Percentiles rank a stretch among this genome's conserved stretches.
These are phyloP conservation scores for Cinclus mexicanus DNA, from an alignment of 2,113 vertebrate genomes.

Conservation along the genomic window DNA sequence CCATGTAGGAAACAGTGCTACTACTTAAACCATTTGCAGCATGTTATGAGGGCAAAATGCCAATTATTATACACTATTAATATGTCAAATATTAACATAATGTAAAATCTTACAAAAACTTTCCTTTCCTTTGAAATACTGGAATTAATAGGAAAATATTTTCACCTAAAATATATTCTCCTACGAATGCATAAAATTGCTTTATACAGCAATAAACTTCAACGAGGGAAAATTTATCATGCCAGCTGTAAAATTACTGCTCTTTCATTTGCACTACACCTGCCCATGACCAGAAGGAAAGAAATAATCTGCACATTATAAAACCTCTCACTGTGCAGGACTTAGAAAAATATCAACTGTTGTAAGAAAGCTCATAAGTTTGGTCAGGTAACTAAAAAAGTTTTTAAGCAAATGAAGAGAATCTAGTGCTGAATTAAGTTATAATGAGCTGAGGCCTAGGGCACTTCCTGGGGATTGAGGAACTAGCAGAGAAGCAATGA, in stretches of 20 bases:
- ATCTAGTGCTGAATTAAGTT: constrained; percentile 28
- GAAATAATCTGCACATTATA: background rate
- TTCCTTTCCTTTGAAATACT: background rate
- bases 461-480: constrained; percentile 25
- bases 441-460: background rate
- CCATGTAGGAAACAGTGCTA: background rate
- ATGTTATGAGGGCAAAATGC: background rate
- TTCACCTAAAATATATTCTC: background rate
- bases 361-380: background rate
- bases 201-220: background rate
- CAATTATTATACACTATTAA: background rate
- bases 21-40: background rate
- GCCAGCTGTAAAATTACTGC: background rate
- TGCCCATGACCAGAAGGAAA: background rate
- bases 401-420: background rate
- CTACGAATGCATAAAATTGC: background rate
- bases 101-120: background rate
- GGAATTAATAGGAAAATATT: background rate
- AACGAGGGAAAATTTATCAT: background rate
- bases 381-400: background rate
- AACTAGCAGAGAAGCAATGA: background rate
- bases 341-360: background rate
- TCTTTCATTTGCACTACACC: background rate
- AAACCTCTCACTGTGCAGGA: background rate
- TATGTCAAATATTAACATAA: background rate